phyloP scores from a whole-genome alignment of 2,113 vertebrate genomes.

The Rhinoderma darwinii region DNA sequence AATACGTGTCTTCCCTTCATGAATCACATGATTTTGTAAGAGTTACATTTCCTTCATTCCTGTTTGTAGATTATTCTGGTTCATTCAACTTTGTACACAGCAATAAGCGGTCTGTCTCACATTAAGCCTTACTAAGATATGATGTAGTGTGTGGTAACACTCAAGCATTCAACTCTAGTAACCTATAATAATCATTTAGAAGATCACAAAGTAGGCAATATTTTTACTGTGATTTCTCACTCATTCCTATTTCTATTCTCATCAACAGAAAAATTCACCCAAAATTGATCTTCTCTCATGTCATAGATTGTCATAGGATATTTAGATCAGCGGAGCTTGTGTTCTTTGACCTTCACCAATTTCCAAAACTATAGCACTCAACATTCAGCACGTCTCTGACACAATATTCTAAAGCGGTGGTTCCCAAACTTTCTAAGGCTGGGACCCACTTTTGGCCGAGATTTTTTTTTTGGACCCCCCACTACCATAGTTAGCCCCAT shows the following conservation, averaged over 20 bases:
- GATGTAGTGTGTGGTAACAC: neutral
- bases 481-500: no score
- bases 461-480: no score
- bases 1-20: neutral
- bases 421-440: no score
- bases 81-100: constrained; percentile 44
- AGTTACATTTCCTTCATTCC: neutral
- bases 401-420: no score
- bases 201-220: neutral
- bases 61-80: neutral
- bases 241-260: neutral
- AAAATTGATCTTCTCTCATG: neutral
- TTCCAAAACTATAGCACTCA: no score
- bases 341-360: no score
- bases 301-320: no score
- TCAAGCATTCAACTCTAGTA: constrained; percentile 17
- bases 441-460: no score
- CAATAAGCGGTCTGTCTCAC: neutral
- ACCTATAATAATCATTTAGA: neutral
- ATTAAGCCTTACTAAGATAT: constrained; percentile 21
- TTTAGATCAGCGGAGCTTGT: no score
- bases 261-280: neutral
- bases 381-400: no score
- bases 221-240: neutral
- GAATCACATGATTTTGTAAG: constrained; percentile 3